phyloP scores from a whole-genome alignment of 1,140 invertebrate species.

The Calosoma granatense region DNA sequence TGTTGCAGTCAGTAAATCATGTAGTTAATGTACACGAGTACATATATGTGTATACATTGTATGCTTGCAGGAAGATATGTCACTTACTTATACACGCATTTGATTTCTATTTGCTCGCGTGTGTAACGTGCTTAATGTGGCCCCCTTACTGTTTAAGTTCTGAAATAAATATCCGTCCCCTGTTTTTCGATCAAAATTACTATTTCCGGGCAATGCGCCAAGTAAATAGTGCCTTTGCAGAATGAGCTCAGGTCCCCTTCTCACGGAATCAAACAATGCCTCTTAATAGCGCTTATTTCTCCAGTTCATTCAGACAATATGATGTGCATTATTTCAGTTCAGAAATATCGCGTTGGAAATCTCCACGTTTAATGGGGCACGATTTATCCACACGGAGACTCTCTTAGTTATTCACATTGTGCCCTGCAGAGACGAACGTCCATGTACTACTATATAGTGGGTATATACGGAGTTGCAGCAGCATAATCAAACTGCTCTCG shows the following conservation, averaged over 20 bases:
- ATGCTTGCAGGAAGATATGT: no score
- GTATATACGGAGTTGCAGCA: no score
- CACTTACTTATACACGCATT: no score
- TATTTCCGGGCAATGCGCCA: background rate
- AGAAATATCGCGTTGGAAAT: background rate
- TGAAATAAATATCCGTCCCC: slow-evolving; percentile 1
- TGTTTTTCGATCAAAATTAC: slow-evolving; percentile 5
- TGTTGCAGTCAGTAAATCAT: no score
- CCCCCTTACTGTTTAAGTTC: no score
- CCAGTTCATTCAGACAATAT: background rate
- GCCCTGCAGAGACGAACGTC: background rate
- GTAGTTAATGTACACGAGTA: no score
- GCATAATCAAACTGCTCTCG: background rate
- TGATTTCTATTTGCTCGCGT: no score
- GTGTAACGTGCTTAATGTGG: no score
- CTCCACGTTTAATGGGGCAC: background rate
- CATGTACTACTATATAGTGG: no score
- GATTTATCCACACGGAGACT: background rate
- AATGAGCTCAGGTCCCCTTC: background rate
- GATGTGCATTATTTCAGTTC: background rate
- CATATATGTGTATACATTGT: no score
- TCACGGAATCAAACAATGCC: background rate
- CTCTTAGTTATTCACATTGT: background rate
- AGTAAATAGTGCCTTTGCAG: background rate
- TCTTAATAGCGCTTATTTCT: background rate